phyloP scores from a whole-genome alignment of 2,888 invertebrate genomes.

The Pachydiplax longipennis region DNA sequence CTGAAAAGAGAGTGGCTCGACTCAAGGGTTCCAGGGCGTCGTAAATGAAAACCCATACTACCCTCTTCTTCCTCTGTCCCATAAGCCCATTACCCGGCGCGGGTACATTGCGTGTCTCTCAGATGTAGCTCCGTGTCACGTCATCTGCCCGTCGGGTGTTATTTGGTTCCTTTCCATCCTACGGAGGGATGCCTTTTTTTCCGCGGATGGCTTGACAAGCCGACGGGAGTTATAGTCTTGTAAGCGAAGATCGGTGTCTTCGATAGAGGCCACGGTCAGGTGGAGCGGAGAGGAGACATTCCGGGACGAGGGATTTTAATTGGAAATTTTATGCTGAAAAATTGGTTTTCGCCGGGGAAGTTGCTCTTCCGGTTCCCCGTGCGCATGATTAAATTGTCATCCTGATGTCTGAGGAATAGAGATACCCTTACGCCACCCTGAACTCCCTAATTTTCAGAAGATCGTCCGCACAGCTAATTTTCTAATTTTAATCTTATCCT shows the following conservation, averaged over 20 bases:
- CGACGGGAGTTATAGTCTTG: not conserved
- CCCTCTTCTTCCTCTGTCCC: not conserved
- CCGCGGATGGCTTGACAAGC: not conserved
- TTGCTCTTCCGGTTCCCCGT: no score
- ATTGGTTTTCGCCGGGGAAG: no score
- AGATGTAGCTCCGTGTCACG: not conserved
- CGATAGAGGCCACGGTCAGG: not conserved
- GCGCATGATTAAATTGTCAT: no score
- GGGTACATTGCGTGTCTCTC: not conserved
- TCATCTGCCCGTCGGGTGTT: not conserved
- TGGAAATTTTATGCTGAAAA: no score
- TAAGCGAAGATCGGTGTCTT: not conserved
- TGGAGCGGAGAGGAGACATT: not conserved
- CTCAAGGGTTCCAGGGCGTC: slow-evolving; percentile 39
- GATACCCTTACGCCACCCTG: no score
- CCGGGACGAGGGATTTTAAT: no score
- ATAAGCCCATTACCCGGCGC: not conserved
- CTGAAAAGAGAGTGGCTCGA: slow-evolving; percentile 2
- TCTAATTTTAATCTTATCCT: no score
- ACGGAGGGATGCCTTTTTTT: not conserved
- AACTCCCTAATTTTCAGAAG: no score
- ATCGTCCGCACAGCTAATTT: no score
- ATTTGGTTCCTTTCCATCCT: not conserved
- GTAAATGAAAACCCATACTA: slow-evolving; percentile 27
- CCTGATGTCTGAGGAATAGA: no score